These are phyloP conservation scores for Porphyrio hochstetteri DNA, from an alignment of 2,113 vertebrate species.

Conservation along the genomic window DNA sequence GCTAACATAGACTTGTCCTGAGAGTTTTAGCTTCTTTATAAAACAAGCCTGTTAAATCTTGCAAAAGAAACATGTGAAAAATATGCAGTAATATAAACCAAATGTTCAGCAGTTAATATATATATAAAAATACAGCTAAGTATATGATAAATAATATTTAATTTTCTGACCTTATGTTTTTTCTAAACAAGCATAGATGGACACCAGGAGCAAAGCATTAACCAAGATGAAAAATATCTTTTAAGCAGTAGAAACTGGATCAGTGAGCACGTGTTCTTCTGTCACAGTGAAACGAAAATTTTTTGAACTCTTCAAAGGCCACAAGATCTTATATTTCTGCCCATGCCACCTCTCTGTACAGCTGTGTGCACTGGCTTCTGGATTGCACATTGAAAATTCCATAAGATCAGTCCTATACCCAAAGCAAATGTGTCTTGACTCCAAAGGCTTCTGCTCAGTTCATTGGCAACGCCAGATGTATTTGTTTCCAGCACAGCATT, in stretches of 20 bases:
- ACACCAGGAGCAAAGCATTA: background rate
- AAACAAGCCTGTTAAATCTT: background rate
- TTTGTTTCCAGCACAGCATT: background rate
- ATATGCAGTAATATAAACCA: background rate
- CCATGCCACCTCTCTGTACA: background rate
- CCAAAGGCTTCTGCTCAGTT: background rate
- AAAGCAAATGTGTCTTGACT: background rate
- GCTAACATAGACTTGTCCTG: background rate
- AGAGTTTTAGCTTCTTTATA: background rate
- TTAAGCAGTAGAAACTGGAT: background rate
- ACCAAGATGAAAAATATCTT: background rate
- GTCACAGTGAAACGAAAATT: background rate
- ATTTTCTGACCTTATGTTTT: background rate
- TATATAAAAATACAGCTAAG: background rate
- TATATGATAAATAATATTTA: background rate
- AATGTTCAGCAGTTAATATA: background rate
- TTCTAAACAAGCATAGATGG: background rate
- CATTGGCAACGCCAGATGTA: background rate
- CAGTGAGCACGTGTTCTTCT: background rate
- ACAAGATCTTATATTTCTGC: background rate
- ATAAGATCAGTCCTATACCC: background rate
- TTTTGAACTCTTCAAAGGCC: background rate
- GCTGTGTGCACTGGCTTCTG: background rate
- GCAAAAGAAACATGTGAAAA: background rate
- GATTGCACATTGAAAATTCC: background rate